Evolutionary conservation across 2,797 vertebrate species (phyloP).

Genomic region (Sebastes ruberrimus): DNA sequence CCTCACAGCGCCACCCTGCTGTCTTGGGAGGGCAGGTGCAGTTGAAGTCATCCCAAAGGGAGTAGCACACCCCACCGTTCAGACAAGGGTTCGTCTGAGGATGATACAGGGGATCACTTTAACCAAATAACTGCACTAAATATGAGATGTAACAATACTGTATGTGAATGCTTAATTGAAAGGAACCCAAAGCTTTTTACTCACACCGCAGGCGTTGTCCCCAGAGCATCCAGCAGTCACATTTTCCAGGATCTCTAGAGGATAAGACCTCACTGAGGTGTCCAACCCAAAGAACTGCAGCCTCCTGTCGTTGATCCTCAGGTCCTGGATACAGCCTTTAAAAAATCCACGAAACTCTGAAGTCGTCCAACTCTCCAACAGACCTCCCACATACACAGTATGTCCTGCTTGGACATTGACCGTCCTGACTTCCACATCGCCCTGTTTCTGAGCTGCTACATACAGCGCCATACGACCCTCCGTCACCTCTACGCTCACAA

Average conservation of each 20-base stretch:
- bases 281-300: slow-evolving; percentile 89
- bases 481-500: slow-evolving; percentile 84
- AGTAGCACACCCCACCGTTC: slow-evolving; percentile 87
- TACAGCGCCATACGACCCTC: slow-evolving; percentile 77
- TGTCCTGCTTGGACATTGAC: slow-evolving; percentile 72
- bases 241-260: slow-evolving; percentile 77
- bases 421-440: slow-evolving; percentile 34
- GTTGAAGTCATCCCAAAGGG: slow-evolving; percentile 89
- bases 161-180: not conserved
- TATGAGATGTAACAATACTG: not conserved
- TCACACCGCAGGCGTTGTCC: slow-evolving; percentile 86
- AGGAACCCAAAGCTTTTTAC: slow-evolving; percentile 25
- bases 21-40: slow-evolving; percentile 88
- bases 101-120: not conserved
- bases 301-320: slow-evolving; percentile 84
- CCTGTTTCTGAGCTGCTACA: slow-evolving; percentile 76
- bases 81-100: slow-evolving; percentile 87
- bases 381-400: slow-evolving; percentile 85
- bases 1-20: slow-evolving; percentile 86
- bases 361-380: slow-evolving; percentile 69
- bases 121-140: not conserved
- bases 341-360: slow-evolving; percentile 84
- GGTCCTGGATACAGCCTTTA: slow-evolving; percentile 93
- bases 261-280: slow-evolving; percentile 53
- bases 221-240: slow-evolving; percentile 86